phyloP scores from a whole-genome alignment of 2,888 invertebrate species.

The Chelonus formosanus region DNA sequence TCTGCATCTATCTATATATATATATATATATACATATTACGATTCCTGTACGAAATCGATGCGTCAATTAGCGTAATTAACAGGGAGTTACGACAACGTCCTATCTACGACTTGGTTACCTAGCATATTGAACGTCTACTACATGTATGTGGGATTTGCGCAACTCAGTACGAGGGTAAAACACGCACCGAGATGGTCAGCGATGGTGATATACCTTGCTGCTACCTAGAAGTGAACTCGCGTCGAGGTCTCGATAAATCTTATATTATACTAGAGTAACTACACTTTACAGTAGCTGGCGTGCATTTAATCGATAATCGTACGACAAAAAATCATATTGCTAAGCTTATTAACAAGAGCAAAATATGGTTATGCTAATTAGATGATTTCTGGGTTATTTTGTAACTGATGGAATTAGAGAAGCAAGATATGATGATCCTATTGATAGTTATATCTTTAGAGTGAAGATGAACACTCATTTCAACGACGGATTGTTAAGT shows the following conservation, averaged over 20 bases:
- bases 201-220: conserved; percentile 30
- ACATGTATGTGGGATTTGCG: conserved; percentile 38
- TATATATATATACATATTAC: not conserved
- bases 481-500: conserved; percentile 9
- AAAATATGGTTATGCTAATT: not conserved
- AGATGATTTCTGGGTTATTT: no score
- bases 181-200: conserved; percentile 38
- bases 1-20: not conserved
- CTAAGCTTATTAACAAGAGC: conserved; percentile 24
- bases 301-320: conserved; percentile 35
- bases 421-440: no score
- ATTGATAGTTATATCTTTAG: no score
- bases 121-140: conserved; percentile 31
- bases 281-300: conserved; percentile 28
- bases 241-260: conserved; percentile 32
- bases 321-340: conserved; percentile 28
- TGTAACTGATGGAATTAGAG: no score
- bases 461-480: not conserved
- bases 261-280: conserved; percentile 17
- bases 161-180: conserved; percentile 40
- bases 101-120: conserved; percentile 26
- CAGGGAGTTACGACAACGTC: conserved; percentile 41
- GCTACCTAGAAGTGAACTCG: not conserved
- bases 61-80: conserved; percentile 53
- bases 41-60: conserved; percentile 42